These are phyloP conservation scores for Pedicia rivosa DNA, from an alignment of 2,888 invertebrate genomes.

Conservation along the genomic window DNA sequence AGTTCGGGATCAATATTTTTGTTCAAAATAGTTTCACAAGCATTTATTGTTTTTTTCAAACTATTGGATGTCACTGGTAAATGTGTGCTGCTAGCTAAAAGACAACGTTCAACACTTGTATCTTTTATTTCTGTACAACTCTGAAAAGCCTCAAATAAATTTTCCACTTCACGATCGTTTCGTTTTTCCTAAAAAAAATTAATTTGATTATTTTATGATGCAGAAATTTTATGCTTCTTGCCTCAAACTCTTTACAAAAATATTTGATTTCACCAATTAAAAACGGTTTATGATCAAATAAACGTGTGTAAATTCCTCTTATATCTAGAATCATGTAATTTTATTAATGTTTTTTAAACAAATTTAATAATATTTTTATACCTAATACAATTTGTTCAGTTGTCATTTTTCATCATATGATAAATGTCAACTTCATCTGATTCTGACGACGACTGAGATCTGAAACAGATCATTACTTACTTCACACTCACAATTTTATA, in stretches of 20 bases:
- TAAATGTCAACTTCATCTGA: no score
- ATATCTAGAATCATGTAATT: no score
- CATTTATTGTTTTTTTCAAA: conserved; percentile 44
- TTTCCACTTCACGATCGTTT: conserved; percentile 62
- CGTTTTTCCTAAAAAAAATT: conserved; percentile 46
- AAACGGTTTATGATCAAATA: conserved; percentile 78
- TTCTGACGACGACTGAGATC: no score
- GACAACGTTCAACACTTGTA: conserved; percentile 51
- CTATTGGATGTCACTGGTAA: conserved; percentile 46
- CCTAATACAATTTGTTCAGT: no score
- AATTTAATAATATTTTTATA: no score
- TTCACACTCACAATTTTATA: no score
- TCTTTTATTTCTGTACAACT: conserved; percentile 62
- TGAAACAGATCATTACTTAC: no score
- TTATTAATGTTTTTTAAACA: no score
- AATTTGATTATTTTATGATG: conserved; percentile 8
- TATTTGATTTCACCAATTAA: conserved; percentile 72
- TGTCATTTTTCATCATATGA: no score
- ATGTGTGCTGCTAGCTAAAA: conserved; percentile 40
- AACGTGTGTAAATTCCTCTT: conserved; percentile 64
- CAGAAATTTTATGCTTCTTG: conserved; percentile 24
- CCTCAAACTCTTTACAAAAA: conserved; percentile 75
- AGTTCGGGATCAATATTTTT: conserved; percentile 38
- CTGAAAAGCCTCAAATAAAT: conserved; percentile 60
- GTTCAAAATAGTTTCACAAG: conserved; percentile 43